These are phyloP conservation scores for Thamnophis elegans DNA, from an alignment of 2,797 vertebrate species.

Conservation along the genomic window DNA sequence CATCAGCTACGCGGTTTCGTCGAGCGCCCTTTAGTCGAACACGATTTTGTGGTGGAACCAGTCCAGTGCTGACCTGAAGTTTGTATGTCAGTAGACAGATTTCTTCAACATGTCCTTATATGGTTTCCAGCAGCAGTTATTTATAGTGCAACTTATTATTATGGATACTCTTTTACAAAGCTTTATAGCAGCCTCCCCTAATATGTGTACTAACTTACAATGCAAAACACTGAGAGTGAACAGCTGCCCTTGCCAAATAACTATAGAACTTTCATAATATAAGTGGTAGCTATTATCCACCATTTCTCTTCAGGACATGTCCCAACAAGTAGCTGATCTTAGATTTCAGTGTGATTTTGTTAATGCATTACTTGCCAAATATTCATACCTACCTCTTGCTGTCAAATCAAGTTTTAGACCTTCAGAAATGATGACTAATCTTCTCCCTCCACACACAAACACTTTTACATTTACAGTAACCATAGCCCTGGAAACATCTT, in stretches of 20 bases:
- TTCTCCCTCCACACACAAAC: conserved; percentile 47
- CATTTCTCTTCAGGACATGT: conserved; percentile 61
- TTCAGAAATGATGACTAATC: conserved; percentile 48
- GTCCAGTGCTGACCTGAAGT: background rate
- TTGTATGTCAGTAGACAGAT: background rate
- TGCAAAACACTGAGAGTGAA: conserved; percentile 32
- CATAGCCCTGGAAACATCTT: background rate
- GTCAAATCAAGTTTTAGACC: conserved; percentile 56
- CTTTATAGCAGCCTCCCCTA: background rate
- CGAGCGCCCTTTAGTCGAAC: too few species aligned
- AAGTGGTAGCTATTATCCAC: conserved; percentile 67
- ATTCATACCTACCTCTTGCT: conserved; percentile 68
- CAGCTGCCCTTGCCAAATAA: conserved; percentile 59
- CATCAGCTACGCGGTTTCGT: too few species aligned
- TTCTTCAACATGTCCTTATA: background rate
- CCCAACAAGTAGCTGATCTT: conserved; percentile 68
- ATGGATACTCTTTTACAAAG: background rate
- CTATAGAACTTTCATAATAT: conserved; percentile 63
- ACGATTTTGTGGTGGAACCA: too few species aligned
- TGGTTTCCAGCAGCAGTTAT: background rate
- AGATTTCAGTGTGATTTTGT: conserved; percentile 71
- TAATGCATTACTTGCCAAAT: conserved; percentile 69
- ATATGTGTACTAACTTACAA: background rate
- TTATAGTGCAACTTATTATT: background rate
- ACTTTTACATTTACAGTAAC: background rate